These are phyloP conservation scores for Penaeus japonicus DNA, from an alignment of 1,140 invertebrate species.

Conservation along the genomic window DNA sequence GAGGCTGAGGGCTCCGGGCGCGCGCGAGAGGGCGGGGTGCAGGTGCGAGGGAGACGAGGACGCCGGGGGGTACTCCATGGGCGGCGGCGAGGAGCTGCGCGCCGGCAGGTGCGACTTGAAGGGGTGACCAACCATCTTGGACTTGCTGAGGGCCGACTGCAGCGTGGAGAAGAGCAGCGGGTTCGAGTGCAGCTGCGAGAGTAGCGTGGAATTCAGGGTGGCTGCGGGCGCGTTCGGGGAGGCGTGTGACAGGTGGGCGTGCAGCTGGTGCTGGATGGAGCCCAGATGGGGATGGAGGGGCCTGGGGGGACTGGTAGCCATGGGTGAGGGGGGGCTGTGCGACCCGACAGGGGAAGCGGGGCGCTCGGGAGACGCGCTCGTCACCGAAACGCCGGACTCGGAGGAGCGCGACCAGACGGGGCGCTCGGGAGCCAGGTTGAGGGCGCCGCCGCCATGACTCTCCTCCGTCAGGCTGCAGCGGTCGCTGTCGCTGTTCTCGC, in stretches of 20 bases:
- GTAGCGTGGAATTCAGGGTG: constrained; percentile 28
- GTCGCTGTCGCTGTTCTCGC: not conserved
- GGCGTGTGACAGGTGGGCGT: not conserved
- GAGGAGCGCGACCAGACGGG: constrained; percentile 49
- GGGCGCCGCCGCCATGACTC: not conserved
- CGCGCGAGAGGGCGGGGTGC: not conserved
- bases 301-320: not conserved
- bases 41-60: not conserved
- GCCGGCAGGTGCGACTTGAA: not conserved
- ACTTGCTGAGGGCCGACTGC: constrained; percentile 1
- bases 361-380: not conserved
- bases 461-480: not conserved
- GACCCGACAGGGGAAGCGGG: not conserved
- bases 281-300: not conserved
- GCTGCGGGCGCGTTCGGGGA: constrained; percentile 57
- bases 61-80: not conserved
- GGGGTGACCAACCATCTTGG: constrained; percentile 9
- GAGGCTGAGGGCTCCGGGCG: not conserved
- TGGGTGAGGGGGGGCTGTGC: not conserved
- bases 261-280: not conserved
- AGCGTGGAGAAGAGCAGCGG: constrained; percentile 43
- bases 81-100: not conserved
- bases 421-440: constrained; percentile 23
- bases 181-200: constrained; percentile 41
- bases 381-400: constrained; percentile 48